phyloP scores from a whole-genome alignment of 92 coral and sea anemone species.

The Blastomussa wellsi region DNA sequence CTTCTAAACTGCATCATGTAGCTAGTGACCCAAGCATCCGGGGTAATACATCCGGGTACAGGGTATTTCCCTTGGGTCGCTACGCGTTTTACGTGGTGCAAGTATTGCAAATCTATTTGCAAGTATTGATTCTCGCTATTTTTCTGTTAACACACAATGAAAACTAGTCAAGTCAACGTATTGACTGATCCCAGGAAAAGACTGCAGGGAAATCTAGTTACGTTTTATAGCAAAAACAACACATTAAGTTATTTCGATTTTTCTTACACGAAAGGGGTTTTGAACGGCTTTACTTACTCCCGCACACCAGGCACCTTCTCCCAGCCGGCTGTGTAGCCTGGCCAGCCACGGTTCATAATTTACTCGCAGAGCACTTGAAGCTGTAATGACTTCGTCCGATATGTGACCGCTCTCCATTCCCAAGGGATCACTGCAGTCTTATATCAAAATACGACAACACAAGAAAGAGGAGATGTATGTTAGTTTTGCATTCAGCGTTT shows the following conservation, averaged over 20 bases:
- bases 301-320: slow-evolving; percentile 68
- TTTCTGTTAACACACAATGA: neutral
- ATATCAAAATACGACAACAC: neutral
- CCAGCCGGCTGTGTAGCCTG: slow-evolving; percentile 51
- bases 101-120: slow-evolving; percentile 32
- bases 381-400: slow-evolving; percentile 46
- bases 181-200: neutral
- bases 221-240: neutral
- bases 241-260: neutral
- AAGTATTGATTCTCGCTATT: slow-evolving; percentile 50
- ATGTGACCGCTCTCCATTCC: slow-evolving; percentile 58
- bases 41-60: slow-evolving; percentile 47
- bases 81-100: slow-evolving; percentile 45
- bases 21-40: slow-evolving; percentile 65
- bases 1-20: slow-evolving; percentile 46
- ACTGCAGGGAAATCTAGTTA: neutral
- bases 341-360: slow-evolving; percentile 57
- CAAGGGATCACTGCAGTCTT: slow-evolving; percentile 56
- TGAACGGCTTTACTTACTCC: neutral
- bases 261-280: neutral
- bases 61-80: slow-evolving; percentile 65
- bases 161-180: neutral
- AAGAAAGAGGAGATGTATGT: neutral
- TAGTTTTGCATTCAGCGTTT: too few species aligned
- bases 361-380: slow-evolving; percentile 56